Evolutionary conservation across 2,113 vertebrate genomes (phyloP), one percentile per base, ranked within the genome.

Genomic region (Hymenochirus boettgeri): DNA sequence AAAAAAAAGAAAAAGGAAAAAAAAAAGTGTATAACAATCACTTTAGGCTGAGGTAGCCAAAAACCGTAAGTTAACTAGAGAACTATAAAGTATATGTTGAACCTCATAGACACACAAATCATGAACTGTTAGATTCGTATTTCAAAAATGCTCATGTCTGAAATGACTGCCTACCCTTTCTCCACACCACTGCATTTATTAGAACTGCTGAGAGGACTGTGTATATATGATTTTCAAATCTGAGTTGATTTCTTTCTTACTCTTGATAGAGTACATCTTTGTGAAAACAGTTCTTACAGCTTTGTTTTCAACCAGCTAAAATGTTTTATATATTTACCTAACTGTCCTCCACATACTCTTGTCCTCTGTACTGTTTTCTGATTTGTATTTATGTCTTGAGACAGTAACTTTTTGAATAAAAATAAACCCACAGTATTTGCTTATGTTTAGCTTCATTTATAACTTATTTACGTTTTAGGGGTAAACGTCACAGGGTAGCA

Each of bases 361-460:
- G 90, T 94, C 91, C 94, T 96, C 91, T 93, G 90, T 93, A 91
- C 91, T 97, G 91, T 98, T 98, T 89, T 95, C 93, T 96, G 94
- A 96, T 97, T 99, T 99, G 93, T 99, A 98, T 95, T 95, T 97
- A 91, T 89, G 92, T 99, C 93, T 97, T 93, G 93, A 97, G 93
- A 97, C 96, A 96, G 95, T 97, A 96, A 95, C 93, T 93, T 98
- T 99, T 99, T 95, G 89, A 98, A 97, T 98, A 98, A 99, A 98
- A 99, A 92, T 96, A 96, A 97, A 95, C 91, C 94, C 94, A 88
- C 90, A 85, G 83, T 86, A 85, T 88, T 83, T 89, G 83, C 83
- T 39, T 88, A 88, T 84, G 85, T 84, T 89, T 88, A 86, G n/a
- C n/a, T n/a, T n/a, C n/a, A n/a, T n/a, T n/a, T n/a, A n/a, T n/a